Base-by-base conservation (phyloP, 2,888 invertebrate species). In the Ichneumon xanthorius region DNA sequence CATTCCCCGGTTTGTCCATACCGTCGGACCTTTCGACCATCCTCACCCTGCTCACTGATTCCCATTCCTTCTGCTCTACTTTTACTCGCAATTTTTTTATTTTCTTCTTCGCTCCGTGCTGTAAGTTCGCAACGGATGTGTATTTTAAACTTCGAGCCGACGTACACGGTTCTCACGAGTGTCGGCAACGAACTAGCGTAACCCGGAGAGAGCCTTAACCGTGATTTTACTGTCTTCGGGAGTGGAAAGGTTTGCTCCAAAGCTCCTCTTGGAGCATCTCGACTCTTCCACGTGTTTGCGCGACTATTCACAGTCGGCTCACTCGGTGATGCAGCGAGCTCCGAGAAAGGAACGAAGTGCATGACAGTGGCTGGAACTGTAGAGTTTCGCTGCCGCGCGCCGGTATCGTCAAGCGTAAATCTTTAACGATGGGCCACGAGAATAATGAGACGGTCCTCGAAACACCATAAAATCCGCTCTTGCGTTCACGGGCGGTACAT, bases 391-490 rank as follows among this genome's bases (percentile, higher is more conserved):
- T 33, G 58, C 67, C 48, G 2, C 40, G 19, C 16, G 55, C 40
- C 67, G 53, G 76, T 45, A 72, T 72, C 71, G 61, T 61, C 71
- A 63, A 67, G 75, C 58, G 79, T 88, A 83, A 88, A 88, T 84
- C 82, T 88, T 88, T 88, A 88, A 88, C 84, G 87, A 87, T 63
- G 82, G 72, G 73, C 71, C 40, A 67, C 76, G 85, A 71, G 65
- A 82, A 85, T 81, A 85, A 81, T 81, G 73, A 79, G 73, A 79
- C 70, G 75, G 48, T 63, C 33, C 80, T 86, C 83, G 75, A 86
- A 82, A 75, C 85, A 68, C 84, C 83, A 70, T 88, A 87, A 85
- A 87, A 82, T 75, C 73, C 61, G 37, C n/a, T 58, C 77, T 70
- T 70, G 73, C 68, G 70, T 53, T 48, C 33, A 50, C 40, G 40